Evolutionary conservation across 2,797 vertebrate genomes (phyloP).

Genomic region (Myripristis murdjan): DNA sequence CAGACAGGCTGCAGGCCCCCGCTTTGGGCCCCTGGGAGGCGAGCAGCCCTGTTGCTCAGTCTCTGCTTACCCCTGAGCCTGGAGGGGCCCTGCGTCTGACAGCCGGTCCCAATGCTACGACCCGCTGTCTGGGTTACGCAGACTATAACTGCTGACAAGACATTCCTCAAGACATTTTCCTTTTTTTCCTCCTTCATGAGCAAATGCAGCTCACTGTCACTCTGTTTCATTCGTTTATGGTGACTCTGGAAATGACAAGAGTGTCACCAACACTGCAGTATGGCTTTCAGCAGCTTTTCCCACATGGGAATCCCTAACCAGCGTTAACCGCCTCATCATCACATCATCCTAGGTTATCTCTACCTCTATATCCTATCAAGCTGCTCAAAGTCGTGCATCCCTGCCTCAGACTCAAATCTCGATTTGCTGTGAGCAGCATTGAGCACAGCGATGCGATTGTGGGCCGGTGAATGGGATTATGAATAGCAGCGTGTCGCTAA

Average conservation of each 20-base stretch:
- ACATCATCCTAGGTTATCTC: not conserved
- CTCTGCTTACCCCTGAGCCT: constrained; percentile 42
- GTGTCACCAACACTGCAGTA: too few relatives aligned
- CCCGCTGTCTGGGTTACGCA: constrained; percentile 49
- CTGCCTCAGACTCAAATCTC: constrained; percentile 27
- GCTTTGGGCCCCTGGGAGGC: constrained; percentile 18
- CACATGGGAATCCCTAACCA: not conserved
- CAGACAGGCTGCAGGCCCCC: constrained; percentile 45
- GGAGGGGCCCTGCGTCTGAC: constrained; percentile 60
- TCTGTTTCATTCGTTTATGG: not conserved
- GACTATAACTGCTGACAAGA: constrained; percentile 56
- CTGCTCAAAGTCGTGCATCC: constrained; percentile 1
- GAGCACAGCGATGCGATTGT: constrained; percentile 6
- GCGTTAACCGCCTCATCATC: not conserved
- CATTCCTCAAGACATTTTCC: constrained; percentile 19
- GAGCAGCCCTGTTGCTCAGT: constrained; percentile 39
- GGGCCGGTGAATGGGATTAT: constrained; percentile 38
- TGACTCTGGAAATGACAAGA: not conserved
- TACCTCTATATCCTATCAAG: not conserved
- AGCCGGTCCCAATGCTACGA: constrained; percentile 67
- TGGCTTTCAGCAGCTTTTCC: not conserved
- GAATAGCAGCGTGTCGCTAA: constrained; percentile 41
- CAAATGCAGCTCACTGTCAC: constrained; percentile 1
- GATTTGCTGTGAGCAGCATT: constrained; percentile 13
- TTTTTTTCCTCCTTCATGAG: constrained; percentile 9